Conservation (phyloP, 2,113 vertebrate species). For the Urocolius indicus region DNA sequence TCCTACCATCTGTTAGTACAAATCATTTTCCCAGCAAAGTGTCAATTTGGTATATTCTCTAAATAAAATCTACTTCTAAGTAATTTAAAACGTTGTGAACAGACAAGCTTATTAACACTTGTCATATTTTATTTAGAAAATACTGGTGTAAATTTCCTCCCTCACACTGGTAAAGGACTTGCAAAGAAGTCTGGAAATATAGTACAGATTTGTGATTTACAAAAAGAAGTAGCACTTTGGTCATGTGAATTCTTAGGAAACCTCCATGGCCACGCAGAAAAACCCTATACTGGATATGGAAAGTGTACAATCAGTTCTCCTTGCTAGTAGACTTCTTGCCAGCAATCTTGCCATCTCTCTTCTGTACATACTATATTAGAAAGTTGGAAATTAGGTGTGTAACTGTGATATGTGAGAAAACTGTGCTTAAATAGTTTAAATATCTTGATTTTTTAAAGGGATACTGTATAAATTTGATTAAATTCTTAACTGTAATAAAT, state of each 20-base stretch:
- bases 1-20: constrained; percentile 15
- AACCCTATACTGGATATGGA: not conserved
- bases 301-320: not conserved
- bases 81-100: not conserved
- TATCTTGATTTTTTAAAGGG: not conserved
- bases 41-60: not conserved
- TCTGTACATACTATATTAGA: not conserved
- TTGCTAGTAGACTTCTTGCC: not conserved
- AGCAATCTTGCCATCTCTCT: not conserved
- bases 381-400: not conserved
- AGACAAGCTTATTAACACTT: constrained; percentile 39
- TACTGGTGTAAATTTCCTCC: not conserved
- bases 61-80: constrained; percentile 20
- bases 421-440: not conserved
- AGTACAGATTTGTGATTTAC: not conserved
- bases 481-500: not conserved
- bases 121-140: constrained; percentile 26
- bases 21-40: not conserved
- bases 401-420: not conserved
- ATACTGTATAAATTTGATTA: not conserved
- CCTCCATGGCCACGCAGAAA: not conserved
- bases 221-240: not conserved
- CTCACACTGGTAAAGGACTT: not conserved
- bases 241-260: not conserved
- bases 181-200: not conserved